phyloP scores from a whole-genome alignment of 2,888 invertebrate species.

The Alsophila aescularia region DNA sequence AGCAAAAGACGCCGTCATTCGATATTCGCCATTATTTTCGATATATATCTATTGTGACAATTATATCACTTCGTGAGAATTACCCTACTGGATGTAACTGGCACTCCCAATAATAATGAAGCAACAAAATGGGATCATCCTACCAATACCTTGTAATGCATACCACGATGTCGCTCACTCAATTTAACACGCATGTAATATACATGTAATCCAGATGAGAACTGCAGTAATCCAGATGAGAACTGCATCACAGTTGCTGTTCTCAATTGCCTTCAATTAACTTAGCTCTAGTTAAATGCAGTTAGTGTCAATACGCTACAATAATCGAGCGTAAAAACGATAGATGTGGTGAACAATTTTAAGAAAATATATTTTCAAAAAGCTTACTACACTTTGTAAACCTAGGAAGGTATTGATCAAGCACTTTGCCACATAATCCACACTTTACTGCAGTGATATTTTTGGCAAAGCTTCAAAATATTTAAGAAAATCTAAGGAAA shows the following conservation, averaged over 20 bases:
- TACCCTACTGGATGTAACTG: too few relatives aligned
- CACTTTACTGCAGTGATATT: neutral
- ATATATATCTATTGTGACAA: too few relatives aligned
- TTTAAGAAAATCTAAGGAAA: neutral
- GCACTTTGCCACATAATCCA: too few relatives aligned
- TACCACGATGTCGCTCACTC: neutral
- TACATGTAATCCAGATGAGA: neutral
- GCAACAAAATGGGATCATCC: neutral
- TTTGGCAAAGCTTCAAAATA: neutral
- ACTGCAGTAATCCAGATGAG: too few relatives aligned
- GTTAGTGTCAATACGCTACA: too few relatives aligned
- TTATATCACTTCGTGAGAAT: too few relatives aligned
- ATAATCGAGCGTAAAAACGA: too few relatives aligned
- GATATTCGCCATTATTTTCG: too few relatives aligned
- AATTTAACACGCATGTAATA: neutral
- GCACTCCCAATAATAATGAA: neutral
- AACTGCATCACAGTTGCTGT: slow-evolving; percentile 4
- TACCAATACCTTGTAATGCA: neutral
- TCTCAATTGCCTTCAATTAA: slow-evolving; percentile 1
- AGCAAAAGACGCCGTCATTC: too few relatives aligned
- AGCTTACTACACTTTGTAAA: too few relatives aligned
- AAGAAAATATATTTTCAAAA: too few relatives aligned
- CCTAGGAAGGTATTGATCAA: neutral
- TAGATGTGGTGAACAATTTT: too few relatives aligned
- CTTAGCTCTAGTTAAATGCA: slow-evolving; percentile 2